Conservation (phyloP, 2,888 invertebrate genomes). For the Catocala fraxini region DNA sequence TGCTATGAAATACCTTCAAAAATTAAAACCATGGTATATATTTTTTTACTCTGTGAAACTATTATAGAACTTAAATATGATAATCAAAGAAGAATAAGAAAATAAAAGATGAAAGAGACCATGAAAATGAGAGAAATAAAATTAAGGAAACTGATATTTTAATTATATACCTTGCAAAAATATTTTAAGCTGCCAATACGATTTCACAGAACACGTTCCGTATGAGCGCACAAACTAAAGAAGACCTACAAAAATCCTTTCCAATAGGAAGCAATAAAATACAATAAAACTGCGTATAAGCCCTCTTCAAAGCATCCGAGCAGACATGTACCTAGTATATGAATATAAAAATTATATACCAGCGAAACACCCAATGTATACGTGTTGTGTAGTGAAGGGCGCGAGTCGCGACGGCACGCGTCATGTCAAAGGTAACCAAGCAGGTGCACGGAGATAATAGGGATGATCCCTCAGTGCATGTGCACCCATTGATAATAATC, state of each 20-base stretch:
- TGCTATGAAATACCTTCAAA: too few species aligned
- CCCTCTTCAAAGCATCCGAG: slow-evolving; percentile 29
- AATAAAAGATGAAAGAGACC: too few species aligned
- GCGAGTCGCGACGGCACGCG: slow-evolving; percentile 64
- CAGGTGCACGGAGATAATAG: slow-evolving; percentile 65
- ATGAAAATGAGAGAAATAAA: too few species aligned
- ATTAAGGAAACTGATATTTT: not conserved
- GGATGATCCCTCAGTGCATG: slow-evolving; percentile 53
- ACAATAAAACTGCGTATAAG: slow-evolving; percentile 38
- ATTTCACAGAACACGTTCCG: slow-evolving; percentile 11
- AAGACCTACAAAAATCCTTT: slow-evolving; percentile 31
- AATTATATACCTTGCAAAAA: not conserved
- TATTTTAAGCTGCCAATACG: slow-evolving; percentile 7
- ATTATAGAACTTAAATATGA: too few species aligned
- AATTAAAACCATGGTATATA: too few species aligned
- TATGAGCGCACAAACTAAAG: slow-evolving; percentile 21
- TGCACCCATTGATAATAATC: slow-evolving; percentile 66
- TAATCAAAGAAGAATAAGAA: too few species aligned
- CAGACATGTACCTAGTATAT: slow-evolving; percentile 32
- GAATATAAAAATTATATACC: slow-evolving; percentile 49
- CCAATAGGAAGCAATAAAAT: slow-evolving; percentile 49
- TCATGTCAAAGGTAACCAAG: slow-evolving; percentile 77
- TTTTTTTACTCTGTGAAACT: too few species aligned
- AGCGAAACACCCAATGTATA: slow-evolving; percentile 46
- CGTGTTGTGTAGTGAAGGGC: slow-evolving; percentile 40